Percentiles rank a stretch among this genome's conserved stretches.
These are phyloP conservation scores for Neolamprologus kungweensis DNA, from an alignment of 2,113 vertebrate species.

Conservation along the genomic window DNA sequence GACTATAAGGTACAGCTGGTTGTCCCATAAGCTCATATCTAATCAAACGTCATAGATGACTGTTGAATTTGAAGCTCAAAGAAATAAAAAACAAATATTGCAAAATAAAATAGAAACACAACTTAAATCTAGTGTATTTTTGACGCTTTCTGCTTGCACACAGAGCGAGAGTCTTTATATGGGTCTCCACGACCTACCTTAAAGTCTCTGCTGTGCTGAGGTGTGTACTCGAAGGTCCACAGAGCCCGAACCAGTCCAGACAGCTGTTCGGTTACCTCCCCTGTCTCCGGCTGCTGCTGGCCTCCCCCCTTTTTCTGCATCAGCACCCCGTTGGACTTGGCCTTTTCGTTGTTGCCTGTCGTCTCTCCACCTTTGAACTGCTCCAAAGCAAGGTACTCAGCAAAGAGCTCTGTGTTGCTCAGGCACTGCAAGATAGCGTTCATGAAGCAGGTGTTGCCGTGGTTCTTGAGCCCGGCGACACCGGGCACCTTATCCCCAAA, in stretches of 20 bases:
- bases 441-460: conserved; percentile 99
- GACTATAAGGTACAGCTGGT: neutral
- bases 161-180: neutral
- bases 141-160: neutral
- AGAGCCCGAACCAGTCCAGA: conserved; percentile 91
- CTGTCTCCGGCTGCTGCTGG: conserved; percentile 56
- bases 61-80: neutral
- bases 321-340: conserved; percentile 61
- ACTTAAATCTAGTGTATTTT: neutral
- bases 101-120: neutral
- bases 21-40: neutral
- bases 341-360: conserved; percentile 11
- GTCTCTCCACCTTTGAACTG: conserved; percentile 74
- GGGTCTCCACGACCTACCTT: conserved; percentile 75
- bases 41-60: neutral
- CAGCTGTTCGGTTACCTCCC: conserved; percentile 95
- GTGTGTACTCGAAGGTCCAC: conserved; percentile 97
- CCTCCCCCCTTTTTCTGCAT: conserved; percentile 42
- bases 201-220: conserved; percentile 95
- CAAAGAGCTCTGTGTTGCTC: conserved; percentile 97
- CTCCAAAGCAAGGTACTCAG: conserved; percentile 90
- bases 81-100: neutral
- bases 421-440: conserved; percentile 97
- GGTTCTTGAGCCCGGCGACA: conserved; percentile 90
- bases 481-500: conserved; percentile 79